These are phyloP conservation scores for Paralvinella palmiformis DNA, from an alignment of 1,140 invertebrate species.

Conservation along the genomic window DNA sequence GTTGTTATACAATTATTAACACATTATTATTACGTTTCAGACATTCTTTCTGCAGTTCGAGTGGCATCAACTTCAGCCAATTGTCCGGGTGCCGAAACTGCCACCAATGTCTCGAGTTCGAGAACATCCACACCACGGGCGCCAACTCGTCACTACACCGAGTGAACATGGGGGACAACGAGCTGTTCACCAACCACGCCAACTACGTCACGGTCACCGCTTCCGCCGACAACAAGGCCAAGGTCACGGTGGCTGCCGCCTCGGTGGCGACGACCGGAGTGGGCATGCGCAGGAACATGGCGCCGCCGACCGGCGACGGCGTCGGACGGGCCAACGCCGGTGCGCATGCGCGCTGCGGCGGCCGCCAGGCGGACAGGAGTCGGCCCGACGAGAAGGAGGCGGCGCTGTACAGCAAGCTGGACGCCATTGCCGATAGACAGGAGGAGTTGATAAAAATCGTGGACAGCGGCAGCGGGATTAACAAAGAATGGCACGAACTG, in stretches of 20 bases:
- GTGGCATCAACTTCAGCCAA: too few species aligned
- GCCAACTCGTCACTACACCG: too few species aligned
- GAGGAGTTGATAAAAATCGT: neutral
- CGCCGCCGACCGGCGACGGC: neutral
- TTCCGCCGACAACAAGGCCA: neutral
- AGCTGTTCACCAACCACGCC: neutral
- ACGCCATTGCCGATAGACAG: neutral
- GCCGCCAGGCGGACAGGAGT: neutral
- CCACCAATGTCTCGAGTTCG: too few species aligned
- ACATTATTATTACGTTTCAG: too few species aligned
- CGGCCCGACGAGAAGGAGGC: too few species aligned
- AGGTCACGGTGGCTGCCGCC: neutral
- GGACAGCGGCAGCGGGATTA: neutral
- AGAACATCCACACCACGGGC: too few species aligned
- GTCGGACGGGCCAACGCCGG: too few species aligned
- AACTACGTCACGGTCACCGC: neutral
- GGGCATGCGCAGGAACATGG: too few species aligned
- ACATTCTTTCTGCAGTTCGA: too few species aligned
- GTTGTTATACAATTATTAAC: too few species aligned
- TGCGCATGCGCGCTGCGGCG: neutral
- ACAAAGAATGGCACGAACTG: conserved; percentile 11
- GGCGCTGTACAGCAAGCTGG: neutral
- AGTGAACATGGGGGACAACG: too few species aligned
- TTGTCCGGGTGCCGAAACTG: too few species aligned
- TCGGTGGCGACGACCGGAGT: neutral